phyloP scores from a whole-genome alignment of 1,140 invertebrate genomes.

The Anoplophora glabripennis region DNA sequence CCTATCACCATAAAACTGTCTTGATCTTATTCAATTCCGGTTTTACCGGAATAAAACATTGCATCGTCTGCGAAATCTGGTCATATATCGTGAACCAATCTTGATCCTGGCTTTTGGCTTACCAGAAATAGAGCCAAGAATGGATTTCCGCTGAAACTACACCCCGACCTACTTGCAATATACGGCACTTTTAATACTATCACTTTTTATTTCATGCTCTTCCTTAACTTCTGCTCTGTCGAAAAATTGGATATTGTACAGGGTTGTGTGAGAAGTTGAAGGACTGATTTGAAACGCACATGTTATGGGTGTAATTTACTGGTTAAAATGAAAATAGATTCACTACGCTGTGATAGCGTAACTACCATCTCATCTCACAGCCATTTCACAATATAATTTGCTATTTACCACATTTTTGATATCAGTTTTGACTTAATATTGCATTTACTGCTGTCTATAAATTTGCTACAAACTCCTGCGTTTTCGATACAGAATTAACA shows the following conservation, averaged over 20 bases:
- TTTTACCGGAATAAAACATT: conserved; percentile 39
- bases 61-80: conserved; percentile 45
- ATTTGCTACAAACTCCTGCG: no score
- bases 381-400: no score
- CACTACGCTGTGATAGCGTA: no score
- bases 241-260: not conserved
- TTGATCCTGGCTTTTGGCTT: conserved; percentile 46
- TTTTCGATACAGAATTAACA: no score
- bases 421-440: no score
- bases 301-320: no score
- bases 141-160: conserved; percentile 25
- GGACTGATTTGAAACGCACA: no score
- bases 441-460: no score
- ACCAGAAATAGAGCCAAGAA: conserved; percentile 45
- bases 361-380: no score
- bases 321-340: no score
- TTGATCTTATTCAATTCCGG: conserved; percentile 38
- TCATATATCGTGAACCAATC: conserved; percentile 43
- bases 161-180: conserved; percentile 19
- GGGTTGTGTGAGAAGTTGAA: not conserved
- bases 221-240: not conserved
- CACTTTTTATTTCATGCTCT: conserved; percentile 6
- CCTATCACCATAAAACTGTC: conserved; percentile 45
- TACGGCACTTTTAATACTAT: conserved; percentile 19
- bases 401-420: no score